phyloP scores from a whole-genome alignment of 2,113 vertebrate species.

The Sitta europaea region DNA sequence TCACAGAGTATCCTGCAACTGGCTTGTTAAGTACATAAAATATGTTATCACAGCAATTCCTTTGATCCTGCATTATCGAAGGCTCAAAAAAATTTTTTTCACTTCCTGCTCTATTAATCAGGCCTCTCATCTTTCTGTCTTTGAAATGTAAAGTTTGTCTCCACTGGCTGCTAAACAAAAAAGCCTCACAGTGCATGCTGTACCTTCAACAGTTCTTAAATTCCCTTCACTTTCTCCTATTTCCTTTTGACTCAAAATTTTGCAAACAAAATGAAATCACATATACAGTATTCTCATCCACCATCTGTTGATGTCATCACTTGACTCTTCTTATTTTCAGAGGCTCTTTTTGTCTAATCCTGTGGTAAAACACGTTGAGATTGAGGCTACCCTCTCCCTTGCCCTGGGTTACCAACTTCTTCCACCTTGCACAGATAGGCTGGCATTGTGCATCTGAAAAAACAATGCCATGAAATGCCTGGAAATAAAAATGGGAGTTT shows the following conservation, averaged over 20 bases:
- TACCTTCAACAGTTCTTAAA: neutral
- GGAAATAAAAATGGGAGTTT: neutral
- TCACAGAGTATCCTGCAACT: neutral
- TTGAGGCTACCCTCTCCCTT: neutral
- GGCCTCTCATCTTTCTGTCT: neutral
- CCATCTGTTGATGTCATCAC: neutral
- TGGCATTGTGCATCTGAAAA: neutral
- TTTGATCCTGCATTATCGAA: neutral
- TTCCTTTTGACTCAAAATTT: neutral
- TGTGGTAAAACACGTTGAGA: neutral
- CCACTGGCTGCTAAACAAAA: neutral
- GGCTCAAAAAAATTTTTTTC: neutral
- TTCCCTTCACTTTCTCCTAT: neutral
- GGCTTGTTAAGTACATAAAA: neutral
- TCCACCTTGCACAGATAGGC: neutral
- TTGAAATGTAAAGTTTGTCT: slow-evolving; percentile 23
- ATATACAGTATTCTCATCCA: neutral
- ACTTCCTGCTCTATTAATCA: neutral
- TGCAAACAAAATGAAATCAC: neutral
- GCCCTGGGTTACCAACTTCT: neutral
- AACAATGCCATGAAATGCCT: neutral
- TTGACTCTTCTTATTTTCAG: neutral
- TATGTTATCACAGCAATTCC: neutral
- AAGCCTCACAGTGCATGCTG: neutral
- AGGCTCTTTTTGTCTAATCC: neutral